These are phyloP conservation scores for Chascanopsetta lugubris DNA, from an alignment of 2,113 vertebrate species.

Conservation along the genomic window DNA sequence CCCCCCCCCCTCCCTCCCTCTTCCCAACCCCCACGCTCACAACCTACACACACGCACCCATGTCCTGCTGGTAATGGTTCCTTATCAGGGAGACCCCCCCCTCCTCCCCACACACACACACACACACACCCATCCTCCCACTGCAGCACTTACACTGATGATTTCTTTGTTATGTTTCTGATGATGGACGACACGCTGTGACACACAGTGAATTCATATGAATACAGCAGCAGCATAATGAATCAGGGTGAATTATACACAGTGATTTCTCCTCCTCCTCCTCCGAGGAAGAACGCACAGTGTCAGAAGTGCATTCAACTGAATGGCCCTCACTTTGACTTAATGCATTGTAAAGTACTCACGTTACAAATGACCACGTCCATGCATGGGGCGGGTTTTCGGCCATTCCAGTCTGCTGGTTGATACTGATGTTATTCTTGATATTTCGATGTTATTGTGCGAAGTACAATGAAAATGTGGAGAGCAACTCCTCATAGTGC, in stretches of 20 bases:
- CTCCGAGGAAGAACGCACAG: neutral
- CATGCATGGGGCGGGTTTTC: neutral
- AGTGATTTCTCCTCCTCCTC: conserved; percentile 4
- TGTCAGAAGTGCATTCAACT: conserved; percentile 9
- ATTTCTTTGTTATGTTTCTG: conserved; percentile 34
- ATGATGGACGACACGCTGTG: conserved; percentile 6
- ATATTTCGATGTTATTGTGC: no score
- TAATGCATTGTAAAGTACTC: neutral
- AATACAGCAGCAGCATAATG: neutral
- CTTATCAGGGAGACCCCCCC: conserved; percentile 43
- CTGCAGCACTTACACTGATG: conserved; percentile 35
- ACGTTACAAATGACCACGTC: neutral
- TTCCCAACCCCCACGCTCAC: no score
- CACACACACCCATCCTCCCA: no score
- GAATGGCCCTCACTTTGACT: neutral
- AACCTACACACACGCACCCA: conserved; percentile 27
- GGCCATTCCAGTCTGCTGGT: neutral
- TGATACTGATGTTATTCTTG: no score
- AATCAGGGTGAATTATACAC: conserved; percentile 6
- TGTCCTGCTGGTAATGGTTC: conserved; percentile 43
- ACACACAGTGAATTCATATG: conserved; percentile 4
- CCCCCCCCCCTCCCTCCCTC: no score
- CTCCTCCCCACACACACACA: conserved; percentile 17
- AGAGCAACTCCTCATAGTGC: no score
- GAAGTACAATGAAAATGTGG: no score